Evolutionary conservation across 2,797 vertebrate genomes (phyloP), one percentile per base, ranked within the genome.

Genomic region (Rallus crepitans): DNA sequence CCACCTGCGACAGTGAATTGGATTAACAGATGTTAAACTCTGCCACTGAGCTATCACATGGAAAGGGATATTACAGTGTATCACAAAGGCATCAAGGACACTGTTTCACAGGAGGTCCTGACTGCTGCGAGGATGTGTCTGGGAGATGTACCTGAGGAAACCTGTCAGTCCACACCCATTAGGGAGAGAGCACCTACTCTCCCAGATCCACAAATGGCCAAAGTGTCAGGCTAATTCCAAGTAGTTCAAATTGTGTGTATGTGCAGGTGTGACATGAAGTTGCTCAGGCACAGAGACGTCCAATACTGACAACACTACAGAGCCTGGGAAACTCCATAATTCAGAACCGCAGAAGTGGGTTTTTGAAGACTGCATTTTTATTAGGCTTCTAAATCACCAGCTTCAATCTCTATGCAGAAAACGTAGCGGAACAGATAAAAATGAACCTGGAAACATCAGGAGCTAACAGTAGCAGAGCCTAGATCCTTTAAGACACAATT

Each of bases 91-190:
- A 33, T 21, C 9, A 59, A 47, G 42, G 65, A 8, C 15, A 19
- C 33, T 72, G 15, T 40, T 81, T 75, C 24, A 52, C 20, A 33
- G n/a, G 52, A 18, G 9, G 21, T 35, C 4, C 1, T 15, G 42
- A 30, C 40, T 31, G 28, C 19, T 89, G 37, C 30, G 73, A 66
- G 57, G 28, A 15, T 89, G 2, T 1, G 10, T 25, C 28, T 45
- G 61, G 23, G 13, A 77, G 17, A 20, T 3, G 42, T 33, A 20
- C 53, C 6, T 1, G 2, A 23, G 47, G 61, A 72, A 77, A 23
- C 8, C 18, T 55, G 25, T 19, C 0, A 0, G 7, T 11, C 19
- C 25, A 16, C 11, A 0, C 0, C 31, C 40, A 25, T 40, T 39
- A 21, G 23, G 23, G 18, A 52, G 59, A 33, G 15, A 68, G 20